Base-by-base conservation (phyloP, 1,140 invertebrate species). In the Contarinia nasturtii region DNA sequence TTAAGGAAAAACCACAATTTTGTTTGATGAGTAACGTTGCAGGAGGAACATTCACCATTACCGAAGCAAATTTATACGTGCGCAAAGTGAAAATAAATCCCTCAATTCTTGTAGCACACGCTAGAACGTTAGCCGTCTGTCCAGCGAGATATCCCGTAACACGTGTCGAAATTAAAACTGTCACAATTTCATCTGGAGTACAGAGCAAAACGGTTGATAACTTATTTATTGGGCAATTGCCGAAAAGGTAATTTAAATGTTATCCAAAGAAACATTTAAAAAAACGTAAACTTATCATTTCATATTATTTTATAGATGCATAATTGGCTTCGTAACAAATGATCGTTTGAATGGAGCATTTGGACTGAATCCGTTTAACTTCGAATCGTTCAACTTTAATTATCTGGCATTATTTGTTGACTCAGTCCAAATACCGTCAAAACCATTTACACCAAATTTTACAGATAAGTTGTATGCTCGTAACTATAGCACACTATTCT, bases 141-240 rank as follows among this genome's bases (percentile, higher is more conserved):
- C 61, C 60, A 10, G 60, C 61, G 4, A 65, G 65, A 55, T 63
- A 64, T 55, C 61, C 61, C 1, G 49, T 67, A 8, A 63, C 60
- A 10, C 47, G 59, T 48, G 57, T 56, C 4, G 62, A 63, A 51
- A 52, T 63, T 8, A 65, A 64, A 54, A 52, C 57, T 45, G 53
- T 62, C 34, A 59, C 57, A 14, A 55, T 64, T 33, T 56, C 60
- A 10, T 46, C 49, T 8, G 56, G 54, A 1, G 47, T 61, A 20
- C 54, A 57, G 34, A 51, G 53, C 14, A 58, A 64, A 54, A 57
- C 55, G 0, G 19, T 63, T 19, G 57, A 58, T 44, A 65, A 67
- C 48, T 50, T 61, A 5, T 57, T 59, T 46, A 36, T 64, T 7
- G 59, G 59, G 7, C 58, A 61, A 53, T 43, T 66, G 46, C 61